Evolutionary conservation across 2,797 vertebrate species (phyloP).

Genomic region (Enteromius anoplus): DNA sequence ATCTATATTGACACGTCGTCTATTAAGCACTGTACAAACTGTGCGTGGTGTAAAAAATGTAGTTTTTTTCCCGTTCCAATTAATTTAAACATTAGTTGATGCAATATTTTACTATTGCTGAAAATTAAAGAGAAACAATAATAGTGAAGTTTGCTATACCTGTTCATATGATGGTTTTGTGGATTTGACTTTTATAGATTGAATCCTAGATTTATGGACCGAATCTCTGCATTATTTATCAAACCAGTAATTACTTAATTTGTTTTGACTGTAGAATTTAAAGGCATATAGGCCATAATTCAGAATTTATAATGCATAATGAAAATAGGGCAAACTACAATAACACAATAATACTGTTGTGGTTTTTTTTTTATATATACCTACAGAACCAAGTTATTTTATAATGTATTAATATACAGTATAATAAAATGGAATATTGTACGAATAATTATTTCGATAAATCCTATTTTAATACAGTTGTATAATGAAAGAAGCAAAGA

Average conservation of each 20-base stretch:
- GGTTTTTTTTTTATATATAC: background rate
- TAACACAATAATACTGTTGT: background rate
- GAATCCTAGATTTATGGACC: background rate
- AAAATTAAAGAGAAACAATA: slow-evolving; percentile 58
- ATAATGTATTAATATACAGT: background rate
- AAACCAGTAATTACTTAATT: background rate
- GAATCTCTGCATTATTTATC: background rate
- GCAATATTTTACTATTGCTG: slow-evolving; percentile 75
- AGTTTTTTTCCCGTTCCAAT: slow-evolving; percentile 61
- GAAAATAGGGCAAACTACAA: background rate
- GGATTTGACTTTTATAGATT: background rate
- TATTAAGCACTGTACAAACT: slow-evolving; percentile 94
- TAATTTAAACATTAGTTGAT: slow-evolving; percentile 67
- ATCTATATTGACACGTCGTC: slow-evolving; percentile 78
- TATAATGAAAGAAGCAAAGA: background rate
- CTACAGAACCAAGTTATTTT: background rate
- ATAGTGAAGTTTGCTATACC: slow-evolving; percentile 70
- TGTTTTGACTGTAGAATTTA: background rate
- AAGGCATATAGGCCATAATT: background rate
- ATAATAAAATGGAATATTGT: background rate
- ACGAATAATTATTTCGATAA: background rate
- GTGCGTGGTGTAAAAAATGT: slow-evolving; percentile 79
- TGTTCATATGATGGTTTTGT: slow-evolving; percentile 57
- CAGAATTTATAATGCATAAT: too few relatives aligned
- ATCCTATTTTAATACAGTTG: background rate